Evolutionary conservation across 2,797 vertebrate genomes (phyloP).

Genomic region (Sebastiscus tertius): DNA sequence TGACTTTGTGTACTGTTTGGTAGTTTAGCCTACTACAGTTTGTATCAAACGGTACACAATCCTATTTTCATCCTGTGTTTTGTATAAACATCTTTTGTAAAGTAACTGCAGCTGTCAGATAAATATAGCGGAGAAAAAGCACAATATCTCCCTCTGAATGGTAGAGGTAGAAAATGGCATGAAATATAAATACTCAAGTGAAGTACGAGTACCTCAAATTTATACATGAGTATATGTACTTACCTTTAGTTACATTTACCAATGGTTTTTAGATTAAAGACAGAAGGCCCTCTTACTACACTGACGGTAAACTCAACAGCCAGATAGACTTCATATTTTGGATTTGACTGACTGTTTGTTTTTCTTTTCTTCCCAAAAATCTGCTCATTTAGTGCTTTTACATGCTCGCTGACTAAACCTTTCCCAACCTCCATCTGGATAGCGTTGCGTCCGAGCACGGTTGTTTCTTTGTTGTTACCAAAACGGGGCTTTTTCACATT

Average conservation of each 20-base stretch:
- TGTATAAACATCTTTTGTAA: not conserved
- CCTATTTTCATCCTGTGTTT: not conserved
- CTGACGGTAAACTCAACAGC: not conserved
- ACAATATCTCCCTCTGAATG: not conserved
- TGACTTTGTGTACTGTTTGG: not conserved
- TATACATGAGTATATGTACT: not conserved
- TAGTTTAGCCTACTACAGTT: not conserved
- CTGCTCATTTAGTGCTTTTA: not conserved
- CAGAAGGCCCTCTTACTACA: not conserved
- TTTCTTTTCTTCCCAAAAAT: not conserved
- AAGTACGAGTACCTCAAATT: not conserved
- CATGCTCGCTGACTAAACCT: not conserved
- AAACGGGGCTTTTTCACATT: not conserved
- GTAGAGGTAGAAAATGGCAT: not conserved
- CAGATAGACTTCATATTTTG: not conserved
- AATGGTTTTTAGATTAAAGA: not conserved
- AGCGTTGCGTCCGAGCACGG: too few species aligned
- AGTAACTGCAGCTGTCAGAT: too few species aligned
- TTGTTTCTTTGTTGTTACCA: not conserved
- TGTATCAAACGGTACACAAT: not conserved
- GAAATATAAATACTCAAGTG: not conserved
- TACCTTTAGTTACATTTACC: not conserved
- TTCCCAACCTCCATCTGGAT: not conserved
- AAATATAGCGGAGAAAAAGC: too few species aligned
- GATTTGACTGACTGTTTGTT: not conserved